Evolutionary conservation across 2,888 invertebrate species (phyloP), one percentile per base, ranked within the genome.

Genomic region (Piscicola geometra): DNA sequence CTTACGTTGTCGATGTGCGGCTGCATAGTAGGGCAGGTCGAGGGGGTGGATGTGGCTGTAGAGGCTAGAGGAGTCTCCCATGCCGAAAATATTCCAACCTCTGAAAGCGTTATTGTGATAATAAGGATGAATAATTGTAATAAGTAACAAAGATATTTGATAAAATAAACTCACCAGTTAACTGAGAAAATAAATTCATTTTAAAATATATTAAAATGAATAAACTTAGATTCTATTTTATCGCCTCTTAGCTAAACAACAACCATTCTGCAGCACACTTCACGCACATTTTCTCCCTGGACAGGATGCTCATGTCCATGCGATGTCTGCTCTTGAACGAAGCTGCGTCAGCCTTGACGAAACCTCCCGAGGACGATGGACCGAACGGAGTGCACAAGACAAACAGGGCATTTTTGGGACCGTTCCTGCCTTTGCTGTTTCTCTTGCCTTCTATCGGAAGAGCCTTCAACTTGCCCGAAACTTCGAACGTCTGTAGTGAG

Each of bases 231-330:
- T n/a, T n/a, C n/a, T n/a, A n/a, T n/a, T n/a, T n/a, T n/a, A n/a
- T n/a, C n/a, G n/a, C n/a, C n/a, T n/a, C n/a, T n/a, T n/a, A n/a
- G n/a, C n/a, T n/a, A n/a, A n/a, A n/a, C n/a, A n/a, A n/a, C n/a
- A n/a, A 41, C 41, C 41, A 41, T 15, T 9, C 41, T 9, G 15
- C 41, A 41, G 5, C 41, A 41, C 41, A 41, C 41, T n/a, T n/a
- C 25, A 64, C 64, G 5, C 2, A 71, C 71, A 25, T 47, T 1
- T 5, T 41, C 30, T 71, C 71, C n/a, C 32, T 30, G 35, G 47
- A 36, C 15, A 52, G 0, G 18, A 71, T 28, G 1, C 41, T 71
- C 71, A 71, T 71, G 71, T 71, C 71, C 71, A 71, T 71, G 30
- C 50, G 41, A 32, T 52, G 71, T 71, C 33, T 71, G 56, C 52